Evolutionary conservation across 2,797 vertebrate genomes (phyloP).

Genomic region (Brachyrhaphis roseni): DNA sequence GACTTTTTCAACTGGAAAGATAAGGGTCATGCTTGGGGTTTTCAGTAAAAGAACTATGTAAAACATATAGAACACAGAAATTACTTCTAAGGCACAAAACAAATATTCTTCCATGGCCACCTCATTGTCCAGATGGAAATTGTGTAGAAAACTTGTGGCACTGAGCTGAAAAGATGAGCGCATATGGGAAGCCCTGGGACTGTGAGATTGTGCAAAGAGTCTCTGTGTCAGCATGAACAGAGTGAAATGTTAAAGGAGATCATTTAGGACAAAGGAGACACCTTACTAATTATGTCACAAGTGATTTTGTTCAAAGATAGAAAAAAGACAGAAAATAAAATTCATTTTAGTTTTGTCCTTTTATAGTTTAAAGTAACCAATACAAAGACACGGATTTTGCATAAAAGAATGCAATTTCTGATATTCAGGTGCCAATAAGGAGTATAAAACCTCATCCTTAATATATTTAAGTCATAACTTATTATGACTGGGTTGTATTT

Average conservation of each 20-base stretch:
- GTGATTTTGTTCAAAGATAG: not conserved
- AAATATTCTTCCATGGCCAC: not conserved
- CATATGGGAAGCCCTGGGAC: not conserved
- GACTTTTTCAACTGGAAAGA: too few species aligned
- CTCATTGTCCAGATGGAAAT: not conserved
- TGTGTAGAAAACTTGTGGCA: not conserved
- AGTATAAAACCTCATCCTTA: not conserved
- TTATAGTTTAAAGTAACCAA: not conserved
- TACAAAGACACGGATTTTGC: not conserved
- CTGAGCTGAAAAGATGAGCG: not conserved
- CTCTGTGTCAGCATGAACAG: not conserved
- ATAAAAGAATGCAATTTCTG: not conserved
- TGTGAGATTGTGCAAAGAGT: not conserved
- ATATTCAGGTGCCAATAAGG: not conserved
- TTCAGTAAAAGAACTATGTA: not conserved
- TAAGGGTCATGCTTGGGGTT: not conserved
- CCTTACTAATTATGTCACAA: not conserved
- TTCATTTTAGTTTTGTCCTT: not conserved
- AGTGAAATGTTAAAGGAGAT: not conserved
- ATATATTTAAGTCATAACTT: not conserved
- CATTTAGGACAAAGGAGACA: too few species aligned
- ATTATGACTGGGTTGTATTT: not conserved
- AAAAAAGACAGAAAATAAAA: not conserved
- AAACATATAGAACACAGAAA: not conserved
- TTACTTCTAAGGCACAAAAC: not conserved